Base-by-base conservation (phyloP, 2,113 vertebrate genomes). In the Clupea harengus region DNA sequence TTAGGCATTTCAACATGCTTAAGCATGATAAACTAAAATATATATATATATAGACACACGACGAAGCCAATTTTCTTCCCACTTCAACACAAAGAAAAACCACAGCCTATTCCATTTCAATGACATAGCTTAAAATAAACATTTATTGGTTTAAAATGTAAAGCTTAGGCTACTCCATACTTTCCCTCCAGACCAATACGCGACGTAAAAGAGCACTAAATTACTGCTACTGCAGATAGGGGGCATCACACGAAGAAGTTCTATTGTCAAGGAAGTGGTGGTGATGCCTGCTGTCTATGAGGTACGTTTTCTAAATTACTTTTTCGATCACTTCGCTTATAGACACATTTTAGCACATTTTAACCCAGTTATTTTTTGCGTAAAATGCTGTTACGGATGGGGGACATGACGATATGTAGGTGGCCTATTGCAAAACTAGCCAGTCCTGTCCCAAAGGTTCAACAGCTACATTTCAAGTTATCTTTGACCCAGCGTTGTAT, bases 151-250 rank as follows among this genome's bases (percentile, higher is more conserved):
- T 20, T 4, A 54, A 54, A 20, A 17, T 0, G 52, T 17, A 54
- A 18, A 60, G 18, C 4, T 57, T 22, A 32, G 9, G 28, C 3
- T 78, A 18, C 72, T 5, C 28, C 1, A 5, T 32, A 39, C 32
- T 39, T 17, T 78, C 28, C 28, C 72, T 78, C 72, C 72, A 78
- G 72, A 78, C 72, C 72, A 32, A 39, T 78, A 78, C 15, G 72
- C 72, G 72, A 39, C 72, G 72, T 78, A 17, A 39, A 78, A 15
- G 72, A 78, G 72, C 72, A 78, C n/a, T 72, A 15, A 2, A 32
- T 78, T 78, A 28, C 28, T 15, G 32, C 11, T 17, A 32, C 32
- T 4, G 32, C 72, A 17, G 28, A 28, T 72, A 72, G 64, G n/a
- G n/a, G 64, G n/a, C 32, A 78, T 78, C 25, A 11, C 28, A 78